Conservation (phyloP, 2,797 vertebrate genomes). For the Chelidonichthys spinosus region DNA sequence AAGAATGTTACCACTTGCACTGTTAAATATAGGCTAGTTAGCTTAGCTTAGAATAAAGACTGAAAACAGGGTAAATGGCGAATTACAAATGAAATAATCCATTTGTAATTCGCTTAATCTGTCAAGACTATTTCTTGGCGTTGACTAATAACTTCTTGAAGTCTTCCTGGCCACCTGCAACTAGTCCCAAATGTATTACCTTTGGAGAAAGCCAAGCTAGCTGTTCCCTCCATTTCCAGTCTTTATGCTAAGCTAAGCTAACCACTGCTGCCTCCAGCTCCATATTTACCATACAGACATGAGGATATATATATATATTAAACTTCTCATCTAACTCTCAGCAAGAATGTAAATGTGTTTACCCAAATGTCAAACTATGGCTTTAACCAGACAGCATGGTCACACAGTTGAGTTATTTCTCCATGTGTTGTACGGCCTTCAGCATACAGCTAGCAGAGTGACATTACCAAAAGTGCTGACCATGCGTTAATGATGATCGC, state of each 20-base stretch:
- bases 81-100: too few species aligned
- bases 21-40: too few species aligned
- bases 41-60: too few species aligned
- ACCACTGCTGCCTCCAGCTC: neutral
- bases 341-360: neutral
- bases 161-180: neutral
- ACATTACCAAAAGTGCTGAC: slow-evolving; percentile 24
- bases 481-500: slow-evolving; percentile 23
- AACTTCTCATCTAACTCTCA: neutral
- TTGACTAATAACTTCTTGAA: neutral
- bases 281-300: neutral
- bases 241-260: too few species aligned
- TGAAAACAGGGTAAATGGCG: too few species aligned
- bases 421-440: neutral
- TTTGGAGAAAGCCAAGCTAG: too few species aligned
- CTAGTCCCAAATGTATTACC: neutral
- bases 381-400: neutral
- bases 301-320: neutral
- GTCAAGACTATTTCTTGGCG: neutral
- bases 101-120: too few species aligned
- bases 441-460: neutral
- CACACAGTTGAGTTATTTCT: neutral
- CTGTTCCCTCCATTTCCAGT: too few species aligned
- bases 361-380: neutral
- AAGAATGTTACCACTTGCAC: neutral